Evolutionary conservation across 2,113 vertebrate genomes (phyloP).

Genomic region (Megaleporinus macrocephalus): DNA sequence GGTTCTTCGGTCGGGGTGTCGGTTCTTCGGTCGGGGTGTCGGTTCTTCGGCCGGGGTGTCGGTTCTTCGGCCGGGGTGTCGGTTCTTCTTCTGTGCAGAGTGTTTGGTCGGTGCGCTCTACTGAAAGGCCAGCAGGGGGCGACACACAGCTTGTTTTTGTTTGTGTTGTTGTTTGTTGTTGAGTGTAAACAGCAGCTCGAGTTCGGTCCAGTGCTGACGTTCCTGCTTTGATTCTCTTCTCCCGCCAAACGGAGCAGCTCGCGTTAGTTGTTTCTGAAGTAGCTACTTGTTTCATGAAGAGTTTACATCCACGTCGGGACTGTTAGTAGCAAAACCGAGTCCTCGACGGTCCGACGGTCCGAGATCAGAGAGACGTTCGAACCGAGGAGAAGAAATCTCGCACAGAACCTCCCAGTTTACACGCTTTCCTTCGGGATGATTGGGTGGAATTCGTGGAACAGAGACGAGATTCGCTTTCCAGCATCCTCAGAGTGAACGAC

Average conservation of each 20-base stretch:
- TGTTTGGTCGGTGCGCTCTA: neutral
- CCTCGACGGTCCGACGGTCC: slow-evolving; percentile 71
- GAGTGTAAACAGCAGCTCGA: slow-evolving; percentile 69
- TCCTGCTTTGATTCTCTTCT: slow-evolving; percentile 65
- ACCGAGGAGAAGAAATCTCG: slow-evolving; percentile 70
- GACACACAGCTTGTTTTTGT: slow-evolving; percentile 81
- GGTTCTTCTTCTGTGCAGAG: neutral
- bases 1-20: no score
- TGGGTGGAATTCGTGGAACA: slow-evolving; percentile 50
- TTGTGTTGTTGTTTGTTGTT: slow-evolving; percentile 67
- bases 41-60: no score
- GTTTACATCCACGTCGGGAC: slow-evolving; percentile 80
- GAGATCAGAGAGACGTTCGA: slow-evolving; percentile 76
- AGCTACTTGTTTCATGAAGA: slow-evolving; percentile 54
- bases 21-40: no score
- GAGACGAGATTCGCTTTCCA: slow-evolving; percentile 60
- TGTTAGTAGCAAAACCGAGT: slow-evolving; percentile 78
- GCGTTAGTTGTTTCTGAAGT: slow-evolving; percentile 32
- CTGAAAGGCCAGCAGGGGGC: slow-evolving; percentile 46
- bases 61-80: no score
- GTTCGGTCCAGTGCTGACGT: slow-evolving; percentile 73
- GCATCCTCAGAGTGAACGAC: neutral
- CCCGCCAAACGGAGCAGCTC: slow-evolving; percentile 73
- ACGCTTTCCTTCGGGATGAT: neutral
- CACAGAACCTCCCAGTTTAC: slow-evolving; percentile 81